Evolutionary conservation across 92 coral and sea anemone species (phyloP), one percentile per base, ranked within the genome.

Genomic region (Heteractis magnifica): DNA sequence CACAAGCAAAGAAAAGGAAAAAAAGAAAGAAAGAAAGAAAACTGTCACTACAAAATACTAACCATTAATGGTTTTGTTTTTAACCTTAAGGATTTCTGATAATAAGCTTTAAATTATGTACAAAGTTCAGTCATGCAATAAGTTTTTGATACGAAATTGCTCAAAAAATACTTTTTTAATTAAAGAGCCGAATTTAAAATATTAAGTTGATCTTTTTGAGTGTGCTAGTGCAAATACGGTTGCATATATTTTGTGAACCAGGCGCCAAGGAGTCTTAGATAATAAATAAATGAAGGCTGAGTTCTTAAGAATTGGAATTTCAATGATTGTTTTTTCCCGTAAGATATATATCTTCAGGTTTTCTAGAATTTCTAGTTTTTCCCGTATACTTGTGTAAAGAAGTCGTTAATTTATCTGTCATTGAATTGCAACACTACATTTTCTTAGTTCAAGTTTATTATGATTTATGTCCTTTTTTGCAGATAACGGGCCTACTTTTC

Each of bases 401-500:
- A 23, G 73, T 26, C 44, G 49, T 68, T 6, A 68, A 68, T 68
- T 75, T 75, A 49, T 53, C 12, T 51, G 60, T 75, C 56, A 75
- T 6, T 75, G 13, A 6, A 75, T 75, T 49, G 3, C 15, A 9
- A 75, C 48, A 53, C 12, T 75, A 23, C 20, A 62, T 62, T 23
- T 62, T 34, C 44, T 34, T 34, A 34, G 44, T 34, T 34, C 44
- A 62, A 62, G 10, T n/a, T 62, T 62, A 20, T 78, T 34, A n/a
- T 68, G 73, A 68, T 68, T 68, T 26, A 68, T 77, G 18, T 62
- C 18, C 50, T 18, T 56, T 4, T 85, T 82, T 70, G n/a, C 79
- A 94, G 98, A 88, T 89, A 41, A 94, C 95, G n/a, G 94, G 98
- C 7, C 90, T 87, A 10, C 84, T 96, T 71, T 51, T 90, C 71